Conservation (phyloP, 2,113 vertebrate species). For the Gymnocephalus cernua region DNA sequence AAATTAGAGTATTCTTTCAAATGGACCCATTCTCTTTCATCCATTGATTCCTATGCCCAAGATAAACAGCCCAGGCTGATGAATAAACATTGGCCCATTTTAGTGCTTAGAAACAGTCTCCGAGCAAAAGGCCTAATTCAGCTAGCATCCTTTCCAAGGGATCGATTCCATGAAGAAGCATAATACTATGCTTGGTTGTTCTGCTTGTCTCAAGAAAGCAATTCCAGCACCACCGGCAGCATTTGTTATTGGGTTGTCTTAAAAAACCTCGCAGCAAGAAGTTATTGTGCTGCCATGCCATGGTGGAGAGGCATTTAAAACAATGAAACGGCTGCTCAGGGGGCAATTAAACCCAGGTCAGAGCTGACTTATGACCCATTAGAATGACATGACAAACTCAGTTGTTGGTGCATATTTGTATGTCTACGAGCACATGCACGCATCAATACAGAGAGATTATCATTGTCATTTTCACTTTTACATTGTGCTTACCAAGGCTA, state of each 20-base stretch:
- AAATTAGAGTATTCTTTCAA: slow-evolving; percentile 58
- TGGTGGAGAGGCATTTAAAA: slow-evolving; percentile 78
- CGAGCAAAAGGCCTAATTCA: slow-evolving; percentile 69
- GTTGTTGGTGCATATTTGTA: slow-evolving; percentile 41
- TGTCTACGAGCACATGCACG: slow-evolving; percentile 46
- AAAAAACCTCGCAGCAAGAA: slow-evolving; percentile 54
- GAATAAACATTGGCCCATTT: slow-evolving; percentile 77
- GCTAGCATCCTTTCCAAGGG: slow-evolving; percentile 66
- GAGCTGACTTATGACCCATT: slow-evolving; percentile 75
- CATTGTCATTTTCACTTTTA: slow-evolving; percentile 30
- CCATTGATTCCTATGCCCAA: slow-evolving; percentile 65
- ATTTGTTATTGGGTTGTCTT: slow-evolving; percentile 75
- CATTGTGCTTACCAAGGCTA: slow-evolving; percentile 13
- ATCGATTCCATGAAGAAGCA: slow-evolving; percentile 79
- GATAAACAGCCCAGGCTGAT: slow-evolving; percentile 55
- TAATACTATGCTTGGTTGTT: slow-evolving; percentile 78
- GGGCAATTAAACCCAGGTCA: slow-evolving; percentile 79
- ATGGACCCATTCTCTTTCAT: slow-evolving; percentile 51
- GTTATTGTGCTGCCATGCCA: slow-evolving; percentile 76
- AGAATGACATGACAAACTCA: slow-evolving; percentile 65
- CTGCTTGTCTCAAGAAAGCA: slow-evolving; percentile 73
- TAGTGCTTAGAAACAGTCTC: slow-evolving; percentile 57
- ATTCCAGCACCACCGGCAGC: slow-evolving; percentile 64
- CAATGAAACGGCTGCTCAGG: slow-evolving; percentile 74
- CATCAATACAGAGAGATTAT: slow-evolving; percentile 27